Conservation (phyloP, 64 coral and sea anemone species). For the Catalaphyllia jardinei region DNA sequence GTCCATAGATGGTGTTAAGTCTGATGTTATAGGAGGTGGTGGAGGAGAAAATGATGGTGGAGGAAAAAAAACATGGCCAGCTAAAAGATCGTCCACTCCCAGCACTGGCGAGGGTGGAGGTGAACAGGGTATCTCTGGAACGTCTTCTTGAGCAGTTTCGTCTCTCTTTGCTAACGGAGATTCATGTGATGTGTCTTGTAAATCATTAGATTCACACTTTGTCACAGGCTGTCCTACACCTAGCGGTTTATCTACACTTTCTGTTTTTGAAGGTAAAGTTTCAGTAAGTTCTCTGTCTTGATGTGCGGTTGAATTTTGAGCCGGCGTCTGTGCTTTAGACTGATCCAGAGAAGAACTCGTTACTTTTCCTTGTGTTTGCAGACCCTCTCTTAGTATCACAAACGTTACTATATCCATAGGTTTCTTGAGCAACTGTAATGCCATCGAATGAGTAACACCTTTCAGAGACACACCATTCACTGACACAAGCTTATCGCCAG, state of each 20-base stretch:
- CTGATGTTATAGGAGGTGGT: background rate
- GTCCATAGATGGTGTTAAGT: background rate
- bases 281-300: background rate
- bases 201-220: background rate
- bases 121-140: slow-evolving; percentile 17
- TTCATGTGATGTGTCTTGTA: background rate
- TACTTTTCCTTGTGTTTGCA: background rate
- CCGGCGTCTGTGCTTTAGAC: background rate
- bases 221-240: background rate
- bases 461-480: slow-evolving; percentile 62
- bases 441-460: slow-evolving; percentile 76
- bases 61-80: background rate
- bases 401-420: slow-evolving; percentile 71
- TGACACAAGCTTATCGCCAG: slow-evolving; percentile 75
- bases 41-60: slow-evolving; percentile 14
- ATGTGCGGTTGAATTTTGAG: background rate
- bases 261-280: background rate
- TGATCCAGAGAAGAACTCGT: background rate
- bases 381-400: slow-evolving; percentile 68
- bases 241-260: background rate
- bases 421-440: slow-evolving; percentile 87
- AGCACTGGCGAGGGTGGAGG: slow-evolving; percentile 49
- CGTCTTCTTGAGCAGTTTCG: background rate
- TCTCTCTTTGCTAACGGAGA: background rate
- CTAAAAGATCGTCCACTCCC: slow-evolving; percentile 41